phyloP scores from a whole-genome alignment of 2,888 invertebrate genomes.

The Molanna angustata region DNA sequence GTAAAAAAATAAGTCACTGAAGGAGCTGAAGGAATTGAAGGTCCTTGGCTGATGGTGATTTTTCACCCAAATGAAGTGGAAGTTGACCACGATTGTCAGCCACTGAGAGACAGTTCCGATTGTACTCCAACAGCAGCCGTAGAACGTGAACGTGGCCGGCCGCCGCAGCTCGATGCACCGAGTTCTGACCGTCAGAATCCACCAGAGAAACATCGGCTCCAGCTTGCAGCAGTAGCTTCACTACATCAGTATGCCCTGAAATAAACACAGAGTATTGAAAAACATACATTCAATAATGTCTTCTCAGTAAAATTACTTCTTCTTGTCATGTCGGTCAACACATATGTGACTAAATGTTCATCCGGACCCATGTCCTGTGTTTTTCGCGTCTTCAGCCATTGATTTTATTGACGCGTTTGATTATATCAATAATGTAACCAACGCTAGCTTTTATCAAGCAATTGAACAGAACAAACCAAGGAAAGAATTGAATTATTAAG shows the following conservation, averaged over 20 bases:
- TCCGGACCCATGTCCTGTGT: too few species aligned
- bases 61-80: conserved; percentile 20
- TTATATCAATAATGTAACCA: too few species aligned
- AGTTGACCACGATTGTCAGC: conserved; percentile 22
- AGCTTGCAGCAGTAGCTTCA: conserved; percentile 61
- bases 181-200: conserved; percentile 80
- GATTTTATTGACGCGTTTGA: too few species aligned
- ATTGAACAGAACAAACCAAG: too few species aligned
- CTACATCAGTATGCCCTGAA: conserved; percentile 63
- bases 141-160: conserved; percentile 52
- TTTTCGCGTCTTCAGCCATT: too few species aligned
- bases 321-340: too few species aligned
- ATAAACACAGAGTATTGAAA: too few species aligned
- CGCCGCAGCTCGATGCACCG: conserved; percentile 72
- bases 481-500: too few species aligned
- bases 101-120: conserved; percentile 37
- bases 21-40: conserved; percentile 14
- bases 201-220: conserved; percentile 62
- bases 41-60: conserved; percentile 12
- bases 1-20: conserved; percentile 6
- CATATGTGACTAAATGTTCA: too few species aligned
- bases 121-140: conserved; percentile 43
- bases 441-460: too few species aligned
- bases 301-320: too few species aligned
- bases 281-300: too few species aligned